Base-by-base conservation (phyloP, 2,888 invertebrate genomes). In the Gortyna flavago region DNA sequence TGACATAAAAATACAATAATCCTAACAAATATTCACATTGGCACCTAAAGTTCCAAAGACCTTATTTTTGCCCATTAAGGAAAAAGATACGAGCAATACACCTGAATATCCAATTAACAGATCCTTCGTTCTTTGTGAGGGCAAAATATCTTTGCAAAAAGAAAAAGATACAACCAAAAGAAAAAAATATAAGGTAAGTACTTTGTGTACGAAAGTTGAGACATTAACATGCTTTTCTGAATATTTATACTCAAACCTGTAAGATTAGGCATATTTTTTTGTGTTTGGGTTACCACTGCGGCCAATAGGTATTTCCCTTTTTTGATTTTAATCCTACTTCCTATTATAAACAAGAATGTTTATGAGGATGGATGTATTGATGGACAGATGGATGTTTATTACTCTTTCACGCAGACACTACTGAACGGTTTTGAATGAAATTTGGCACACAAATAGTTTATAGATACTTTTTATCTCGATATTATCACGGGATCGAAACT, bases 71-170 rank as follows among this genome's bases (percentile, higher is more conserved):
- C 21, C 32, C 69, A 70, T 75, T 80, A 70, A 29, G 35, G 48
- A 57, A 73, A 79, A 65, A 74, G 0, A 67, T 61, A 71, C 21
- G 48, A 72, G 64, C 41, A 70, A 61, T 51, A 66, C n/a, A 29
- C 18, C 59, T 21, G 61, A 80, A 41, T 59, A 77, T 81, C 83
- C 85, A 81, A 85, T 84, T 85, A 84, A 70, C 68, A 81, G 72
- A 21, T 38, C 38, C 68, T 41, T 44, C 44, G 35, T 69, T 18
- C 57, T 76, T 81, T 75, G 70, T 71, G 68, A 8, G 57, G 21
- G 54, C 18, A 35, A 61, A 71, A 77, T 64, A 73, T 61, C 1
- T 48, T 76, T 65, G 64, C 35, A 25, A 61, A 79, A 72, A 84
- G 68, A 68, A 74, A 75, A 84, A 67, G 32, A 62, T 61, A 65